Conservation (phyloP, 1,140 invertebrate genomes). For the Drosophila mayri region DNA sequence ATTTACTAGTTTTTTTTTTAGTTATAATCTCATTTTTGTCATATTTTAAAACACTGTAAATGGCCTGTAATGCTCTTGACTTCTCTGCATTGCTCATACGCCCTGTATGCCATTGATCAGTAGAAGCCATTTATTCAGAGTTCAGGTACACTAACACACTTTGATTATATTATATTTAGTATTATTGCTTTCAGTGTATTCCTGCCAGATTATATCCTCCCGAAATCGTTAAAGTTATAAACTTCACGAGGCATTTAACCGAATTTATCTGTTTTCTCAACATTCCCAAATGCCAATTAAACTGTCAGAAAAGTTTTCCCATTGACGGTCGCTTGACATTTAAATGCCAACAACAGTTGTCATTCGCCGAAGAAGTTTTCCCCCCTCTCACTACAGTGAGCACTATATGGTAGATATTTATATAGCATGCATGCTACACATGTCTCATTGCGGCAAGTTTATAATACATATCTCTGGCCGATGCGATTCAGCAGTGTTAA, state of each 20-base stretch:
- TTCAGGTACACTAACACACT: no score
- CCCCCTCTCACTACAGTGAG: not conserved
- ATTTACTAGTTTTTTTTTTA: no score
- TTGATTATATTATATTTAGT: not conserved
- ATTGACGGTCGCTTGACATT: constrained; percentile 9
- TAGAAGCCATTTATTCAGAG: no score
- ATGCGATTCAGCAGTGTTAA: constrained; percentile 37
- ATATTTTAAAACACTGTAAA: no score
- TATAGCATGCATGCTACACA: constrained; percentile 4
- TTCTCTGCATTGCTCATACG: no score
- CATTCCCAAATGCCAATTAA: constrained; percentile 11
- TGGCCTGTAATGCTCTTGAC: no score
- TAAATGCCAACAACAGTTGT: constrained; percentile 10
- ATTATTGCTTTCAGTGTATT: not conserved
- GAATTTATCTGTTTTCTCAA: constrained; percentile 7
- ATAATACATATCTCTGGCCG: constrained; percentile 11
- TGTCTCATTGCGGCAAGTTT: not conserved
- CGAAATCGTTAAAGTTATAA: constrained; percentile 11
- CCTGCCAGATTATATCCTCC: not conserved
- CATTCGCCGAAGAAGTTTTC: not conserved
- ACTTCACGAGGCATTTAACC: not conserved
- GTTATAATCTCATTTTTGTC: no score
- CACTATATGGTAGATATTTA: constrained; percentile 11
- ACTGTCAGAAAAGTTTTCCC: constrained; percentile 10
- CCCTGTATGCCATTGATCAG: no score